Conservation (phyloP, 2,797 vertebrate species). For the Pelochelys cantorii region DNA sequence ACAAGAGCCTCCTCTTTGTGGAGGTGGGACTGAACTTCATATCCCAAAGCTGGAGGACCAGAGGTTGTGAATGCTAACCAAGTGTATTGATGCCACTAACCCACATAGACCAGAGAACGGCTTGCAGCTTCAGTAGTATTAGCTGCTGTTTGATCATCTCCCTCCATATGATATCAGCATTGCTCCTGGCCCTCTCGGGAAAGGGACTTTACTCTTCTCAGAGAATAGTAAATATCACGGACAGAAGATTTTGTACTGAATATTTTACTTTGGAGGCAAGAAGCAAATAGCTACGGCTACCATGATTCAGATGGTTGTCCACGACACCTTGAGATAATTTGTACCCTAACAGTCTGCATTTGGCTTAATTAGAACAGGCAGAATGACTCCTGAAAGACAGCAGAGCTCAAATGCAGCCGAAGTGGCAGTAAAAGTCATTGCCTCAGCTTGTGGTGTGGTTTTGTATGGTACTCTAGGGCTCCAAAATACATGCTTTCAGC, state of each 20-base stretch:
- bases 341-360: fast-evolving
- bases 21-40: neutral
- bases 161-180: fast-evolving
- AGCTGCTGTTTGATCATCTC: neutral
- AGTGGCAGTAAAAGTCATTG: neutral
- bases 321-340: fast-evolving
- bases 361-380: neutral
- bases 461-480: neutral
- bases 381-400: neutral
- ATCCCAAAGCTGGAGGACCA: neutral
- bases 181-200: fast-evolving
- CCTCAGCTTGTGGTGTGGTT: neutral
- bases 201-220: neutral
- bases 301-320: fast-evolving
- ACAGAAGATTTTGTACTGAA: neutral
- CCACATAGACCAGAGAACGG: fast-evolving
- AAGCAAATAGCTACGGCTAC: neutral
- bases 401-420: fast-evolving
- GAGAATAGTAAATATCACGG: neutral
- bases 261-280: neutral
- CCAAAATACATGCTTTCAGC: neutral
- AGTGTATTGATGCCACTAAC: neutral
- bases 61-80: fast-evolving
- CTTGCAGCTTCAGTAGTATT: neutral
- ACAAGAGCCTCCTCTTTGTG: neutral